A percentile compares a stretch with the other conserved stretches of the same genome.
phyloP scores from a whole-genome alignment of 2,888 invertebrate species.

The Eupithecia pulchellata region DNA sequence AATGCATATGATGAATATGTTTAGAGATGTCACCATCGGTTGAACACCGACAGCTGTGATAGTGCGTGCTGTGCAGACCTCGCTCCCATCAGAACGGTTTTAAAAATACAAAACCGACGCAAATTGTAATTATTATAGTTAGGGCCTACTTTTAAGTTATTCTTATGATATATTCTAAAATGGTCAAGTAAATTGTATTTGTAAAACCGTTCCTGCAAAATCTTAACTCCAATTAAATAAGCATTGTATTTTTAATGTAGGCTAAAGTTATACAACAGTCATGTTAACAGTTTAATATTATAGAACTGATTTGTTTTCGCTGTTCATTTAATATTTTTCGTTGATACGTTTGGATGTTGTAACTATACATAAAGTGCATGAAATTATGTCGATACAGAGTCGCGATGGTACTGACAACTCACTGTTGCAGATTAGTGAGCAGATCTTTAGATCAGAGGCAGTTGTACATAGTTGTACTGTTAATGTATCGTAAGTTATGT shows the following conservation, averaged over 20 bases:
- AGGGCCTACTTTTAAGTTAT: conserved; percentile 73
- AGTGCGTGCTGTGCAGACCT: conserved; percentile 81
- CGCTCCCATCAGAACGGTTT: conserved; percentile 61
- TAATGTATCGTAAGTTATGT: conserved; percentile 48
- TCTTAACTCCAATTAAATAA: conserved; percentile 44
- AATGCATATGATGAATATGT: conserved; percentile 43
- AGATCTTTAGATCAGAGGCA: conserved; percentile 27
- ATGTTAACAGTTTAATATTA: conserved; percentile 18
- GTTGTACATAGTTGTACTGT: conserved; percentile 15
- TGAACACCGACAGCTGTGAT: conserved; percentile 78
- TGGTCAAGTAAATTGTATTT: conserved; percentile 55
- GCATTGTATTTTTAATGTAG: conserved; percentile 39
- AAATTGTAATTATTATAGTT: conserved; percentile 54
- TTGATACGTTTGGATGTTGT: neutral
- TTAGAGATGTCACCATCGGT: conserved; percentile 61
- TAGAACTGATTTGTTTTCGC: conserved; percentile 12
- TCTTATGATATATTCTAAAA: conserved; percentile 59
- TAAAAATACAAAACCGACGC: conserved; percentile 54
- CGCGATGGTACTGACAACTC: neutral
- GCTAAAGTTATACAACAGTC: conserved; percentile 19
- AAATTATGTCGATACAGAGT: neutral
- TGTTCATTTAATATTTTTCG: neutral
- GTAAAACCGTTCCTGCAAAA: conserved; percentile 58
- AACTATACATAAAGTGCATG: neutral
- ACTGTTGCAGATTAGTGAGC: conserved; percentile 25